Conservation (phyloP, 1,140 invertebrate species). For the Cydia splendana region DNA sequence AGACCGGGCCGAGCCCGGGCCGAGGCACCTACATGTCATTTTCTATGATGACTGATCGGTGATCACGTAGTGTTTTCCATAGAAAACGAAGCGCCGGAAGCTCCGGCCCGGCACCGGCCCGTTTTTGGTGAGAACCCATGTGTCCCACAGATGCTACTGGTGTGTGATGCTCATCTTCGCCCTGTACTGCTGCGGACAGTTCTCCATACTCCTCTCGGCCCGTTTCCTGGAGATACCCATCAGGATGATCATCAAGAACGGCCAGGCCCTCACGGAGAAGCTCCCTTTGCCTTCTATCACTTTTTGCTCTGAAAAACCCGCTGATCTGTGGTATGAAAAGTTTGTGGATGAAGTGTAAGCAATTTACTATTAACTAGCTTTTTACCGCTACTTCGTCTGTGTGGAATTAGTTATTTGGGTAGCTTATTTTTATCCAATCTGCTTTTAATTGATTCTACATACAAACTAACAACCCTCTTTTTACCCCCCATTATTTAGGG, state of each 20-base stretch:
- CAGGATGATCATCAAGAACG: constrained; percentile 14
- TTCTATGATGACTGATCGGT: too few species aligned
- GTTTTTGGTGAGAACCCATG: neutral
- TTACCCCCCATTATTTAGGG: too few species aligned
- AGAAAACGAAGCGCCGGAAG: too few species aligned
- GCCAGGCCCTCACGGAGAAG: neutral
- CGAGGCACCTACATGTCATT: too few species aligned
- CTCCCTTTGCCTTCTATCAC: neutral
- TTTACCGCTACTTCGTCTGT: too few species aligned
- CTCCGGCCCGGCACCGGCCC: too few species aligned
- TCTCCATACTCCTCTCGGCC: neutral
- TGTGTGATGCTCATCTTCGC: constrained; percentile 2
- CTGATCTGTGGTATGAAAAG: constrained; percentile 16
- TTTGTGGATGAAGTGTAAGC: constrained; percentile 7
- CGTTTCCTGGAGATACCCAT: constrained; percentile 25
- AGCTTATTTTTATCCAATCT: too few species aligned
- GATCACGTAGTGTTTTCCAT: too few species aligned
- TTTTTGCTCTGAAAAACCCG: neutral
- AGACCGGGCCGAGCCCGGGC: too few species aligned
- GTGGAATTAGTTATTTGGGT: too few species aligned
- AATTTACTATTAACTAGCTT: neutral
- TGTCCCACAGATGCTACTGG: constrained; percentile 11
- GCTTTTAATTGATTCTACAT: too few species aligned
- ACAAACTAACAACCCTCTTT: too few species aligned
- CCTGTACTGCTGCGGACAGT: constrained; percentile 16